Percentiles rank a stretch among this genome's conserved stretches.
phyloP scores from a whole-genome alignment of 2,888 invertebrate species.

The Chorisops tibialis region DNA sequence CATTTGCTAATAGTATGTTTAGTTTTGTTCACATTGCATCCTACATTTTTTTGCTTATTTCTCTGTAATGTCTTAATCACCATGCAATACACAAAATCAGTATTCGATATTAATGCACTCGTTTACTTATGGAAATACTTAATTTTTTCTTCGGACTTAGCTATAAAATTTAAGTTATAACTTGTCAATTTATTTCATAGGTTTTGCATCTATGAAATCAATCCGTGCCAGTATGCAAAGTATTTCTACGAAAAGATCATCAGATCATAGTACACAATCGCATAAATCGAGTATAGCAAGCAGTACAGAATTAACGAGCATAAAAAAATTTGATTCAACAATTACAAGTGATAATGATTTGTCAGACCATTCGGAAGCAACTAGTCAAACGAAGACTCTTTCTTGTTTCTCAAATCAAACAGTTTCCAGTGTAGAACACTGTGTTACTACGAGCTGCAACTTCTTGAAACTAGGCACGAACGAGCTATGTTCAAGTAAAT shows the following conservation, averaged over 20 bases:
- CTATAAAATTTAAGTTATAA: background rate
- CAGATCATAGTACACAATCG: slow-evolving; percentile 57
- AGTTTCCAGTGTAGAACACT: slow-evolving; percentile 22
- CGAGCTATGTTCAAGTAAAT: slow-evolving; percentile 15
- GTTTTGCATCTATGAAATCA: slow-evolving; percentile 63
- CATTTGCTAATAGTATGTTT: too few species aligned
- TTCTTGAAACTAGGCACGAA: slow-evolving; percentile 28
- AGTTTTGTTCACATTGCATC: too few species aligned
- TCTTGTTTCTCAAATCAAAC: slow-evolving; percentile 33
- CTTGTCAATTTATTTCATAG: slow-evolving; percentile 43
- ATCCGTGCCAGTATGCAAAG: slow-evolving; percentile 62
- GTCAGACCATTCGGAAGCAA: slow-evolving; percentile 28
- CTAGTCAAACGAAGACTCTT: slow-evolving; percentile 32
- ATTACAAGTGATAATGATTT: slow-evolving; percentile 1
- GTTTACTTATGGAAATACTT: background rate
- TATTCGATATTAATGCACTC: background rate
- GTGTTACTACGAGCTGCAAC: slow-evolving; percentile 27
- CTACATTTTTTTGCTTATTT: too few species aligned
- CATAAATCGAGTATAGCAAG: slow-evolving; percentile 34
- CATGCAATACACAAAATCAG: too few species aligned
- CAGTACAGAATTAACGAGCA: slow-evolving; percentile 31
- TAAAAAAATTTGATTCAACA: slow-evolving; percentile 21
- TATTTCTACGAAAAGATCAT: slow-evolving; percentile 59
- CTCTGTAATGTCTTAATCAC: too few species aligned
- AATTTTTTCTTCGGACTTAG: too few species aligned